These are phyloP conservation scores for Corythornis leucogaster DNA, from an alignment of 2,797 vertebrate genomes.

Conservation along the genomic window DNA sequence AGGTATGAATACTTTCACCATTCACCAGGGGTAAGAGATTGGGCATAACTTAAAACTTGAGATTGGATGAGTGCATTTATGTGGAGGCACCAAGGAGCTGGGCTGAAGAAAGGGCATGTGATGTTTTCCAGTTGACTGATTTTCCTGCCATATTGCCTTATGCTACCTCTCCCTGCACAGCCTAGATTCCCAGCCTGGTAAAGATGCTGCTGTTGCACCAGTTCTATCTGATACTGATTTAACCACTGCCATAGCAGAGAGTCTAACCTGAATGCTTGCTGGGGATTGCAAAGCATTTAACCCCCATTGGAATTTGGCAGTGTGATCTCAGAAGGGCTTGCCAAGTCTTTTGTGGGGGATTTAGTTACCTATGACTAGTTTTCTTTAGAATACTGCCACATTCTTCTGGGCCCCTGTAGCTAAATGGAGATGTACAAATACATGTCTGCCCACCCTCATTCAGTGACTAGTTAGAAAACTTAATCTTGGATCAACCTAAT, in stretches of 20 bases:
- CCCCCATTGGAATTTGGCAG: constrained; percentile 8
- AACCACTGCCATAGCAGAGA: background rate
- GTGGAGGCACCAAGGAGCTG: background rate
- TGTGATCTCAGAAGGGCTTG: background rate
- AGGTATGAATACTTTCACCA: background rate
- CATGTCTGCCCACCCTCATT: background rate
- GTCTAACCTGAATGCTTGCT: background rate
- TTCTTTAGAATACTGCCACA: constrained; percentile 50
- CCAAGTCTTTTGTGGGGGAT: constrained; percentile 44
- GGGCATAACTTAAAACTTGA: background rate
- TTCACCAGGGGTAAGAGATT: constrained; percentile 2
- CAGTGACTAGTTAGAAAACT: constrained; percentile 5
- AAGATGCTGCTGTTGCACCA: background rate
- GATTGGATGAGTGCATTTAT: background rate
- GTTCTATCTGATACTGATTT: background rate
- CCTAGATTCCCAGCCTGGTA: background rate
- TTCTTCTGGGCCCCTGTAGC: background rate
- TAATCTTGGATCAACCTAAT: background rate
- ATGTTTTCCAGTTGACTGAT: background rate
- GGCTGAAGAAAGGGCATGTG: background rate
- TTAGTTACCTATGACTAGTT: constrained; percentile 47
- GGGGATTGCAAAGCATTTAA: background rate
- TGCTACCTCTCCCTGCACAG: background rate
- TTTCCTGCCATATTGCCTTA: background rate
- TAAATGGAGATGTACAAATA: constrained; percentile 48